These are phyloP conservation scores for Leptosomus discolor DNA, from an alignment of 2,113 vertebrate genomes.

Conservation along the genomic window DNA sequence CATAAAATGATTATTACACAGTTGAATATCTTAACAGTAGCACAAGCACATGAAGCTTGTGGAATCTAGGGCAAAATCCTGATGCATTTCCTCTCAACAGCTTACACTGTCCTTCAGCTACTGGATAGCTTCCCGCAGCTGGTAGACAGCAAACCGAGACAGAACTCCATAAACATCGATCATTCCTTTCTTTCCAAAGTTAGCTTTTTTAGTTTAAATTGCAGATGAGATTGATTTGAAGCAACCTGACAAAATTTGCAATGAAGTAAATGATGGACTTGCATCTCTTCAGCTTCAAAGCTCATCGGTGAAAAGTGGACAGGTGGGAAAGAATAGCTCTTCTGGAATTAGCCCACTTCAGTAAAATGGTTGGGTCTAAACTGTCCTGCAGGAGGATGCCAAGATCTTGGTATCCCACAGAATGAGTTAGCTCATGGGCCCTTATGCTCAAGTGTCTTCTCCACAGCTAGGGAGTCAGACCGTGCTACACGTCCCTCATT, in stretches of 20 bases:
- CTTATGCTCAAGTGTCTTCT: background rate
- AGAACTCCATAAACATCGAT: background rate
- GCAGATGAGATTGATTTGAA: conserved; percentile 18
- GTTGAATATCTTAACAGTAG: background rate
- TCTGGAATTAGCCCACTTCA: background rate
- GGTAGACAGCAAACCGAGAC: background rate
- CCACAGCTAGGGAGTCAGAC: background rate
- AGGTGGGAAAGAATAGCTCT: background rate
- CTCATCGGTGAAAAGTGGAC: background rate
- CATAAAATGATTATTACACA: background rate
- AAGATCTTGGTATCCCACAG: background rate
- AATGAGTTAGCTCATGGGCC: background rate
- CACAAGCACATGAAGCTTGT: background rate
- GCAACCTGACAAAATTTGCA: background rate
- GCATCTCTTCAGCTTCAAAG: background rate
- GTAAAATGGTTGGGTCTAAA: background rate
- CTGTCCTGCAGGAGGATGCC: background rate
- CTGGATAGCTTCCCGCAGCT: background rate
- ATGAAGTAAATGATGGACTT: background rate
- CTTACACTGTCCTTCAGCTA: background rate
- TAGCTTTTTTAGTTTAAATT: background rate
- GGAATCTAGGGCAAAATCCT: background rate
- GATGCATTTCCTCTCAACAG: background rate
- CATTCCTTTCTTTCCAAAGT: background rate
- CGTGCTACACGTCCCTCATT: background rate